Percentiles rank a stretch among this genome's conserved stretches.
Evolutionary conservation across 2,113 vertebrate genomes (phyloP).

Genomic region (Lates calcarifer): DNA sequence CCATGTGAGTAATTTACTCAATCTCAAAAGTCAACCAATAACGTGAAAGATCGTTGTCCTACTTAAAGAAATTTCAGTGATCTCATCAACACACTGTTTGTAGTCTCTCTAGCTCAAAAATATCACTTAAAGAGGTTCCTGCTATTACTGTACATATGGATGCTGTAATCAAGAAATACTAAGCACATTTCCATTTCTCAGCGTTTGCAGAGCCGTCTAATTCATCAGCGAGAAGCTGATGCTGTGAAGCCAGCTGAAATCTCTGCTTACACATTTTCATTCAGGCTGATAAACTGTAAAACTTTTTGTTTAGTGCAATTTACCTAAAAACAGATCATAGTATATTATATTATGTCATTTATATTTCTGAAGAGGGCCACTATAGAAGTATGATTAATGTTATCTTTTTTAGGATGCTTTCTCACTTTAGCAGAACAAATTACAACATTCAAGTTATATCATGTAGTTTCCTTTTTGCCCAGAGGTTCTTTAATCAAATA

Average conservation of each 20-base stretch:
- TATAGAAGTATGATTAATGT: neutral
- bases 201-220: slow-evolving; percentile 1
- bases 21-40: slow-evolving; percentile 52
- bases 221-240: slow-evolving; percentile 33
- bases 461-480: neutral
- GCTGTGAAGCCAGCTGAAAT: slow-evolving; percentile 10
- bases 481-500: slow-evolving; percentile 2
- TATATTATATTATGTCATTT: neutral
- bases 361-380: neutral
- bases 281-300: neutral
- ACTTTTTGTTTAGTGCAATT: slow-evolving; percentile 21
- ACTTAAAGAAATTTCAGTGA: slow-evolving; percentile 42
- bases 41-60: slow-evolving; percentile 20
- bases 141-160: slow-evolving; percentile 13
- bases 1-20: slow-evolving; percentile 48
- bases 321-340: neutral
- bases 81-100: slow-evolving; percentile 44
- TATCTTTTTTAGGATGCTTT: neutral
- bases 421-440: neutral
- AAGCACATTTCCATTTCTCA: slow-evolving; percentile 20
- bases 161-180: slow-evolving; percentile 6
- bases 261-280: slow-evolving; percentile 8
- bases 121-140: slow-evolving; percentile 17
- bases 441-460: neutral
- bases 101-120: slow-evolving; percentile 34